Evolutionary conservation across 1,140 invertebrate species (phyloP).

Genomic region (Zaprionus nigranus): DNA sequence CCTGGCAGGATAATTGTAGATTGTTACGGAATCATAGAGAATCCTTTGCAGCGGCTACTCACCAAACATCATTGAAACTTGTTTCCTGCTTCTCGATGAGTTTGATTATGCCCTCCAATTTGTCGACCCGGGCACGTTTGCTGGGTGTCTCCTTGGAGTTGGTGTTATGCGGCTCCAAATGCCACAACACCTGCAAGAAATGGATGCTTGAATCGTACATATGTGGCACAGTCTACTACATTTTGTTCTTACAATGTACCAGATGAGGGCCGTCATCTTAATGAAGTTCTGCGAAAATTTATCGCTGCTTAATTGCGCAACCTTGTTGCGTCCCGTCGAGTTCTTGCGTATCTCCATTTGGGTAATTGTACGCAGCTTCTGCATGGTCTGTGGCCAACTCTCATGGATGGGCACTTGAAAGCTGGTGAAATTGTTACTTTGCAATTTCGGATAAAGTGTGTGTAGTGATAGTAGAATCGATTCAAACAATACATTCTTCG

Average conservation of each 20-base stretch:
- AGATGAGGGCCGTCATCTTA: slow-evolving; percentile 63
- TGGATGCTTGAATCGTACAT: neutral
- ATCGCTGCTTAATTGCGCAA: slow-evolving; percentile 34
- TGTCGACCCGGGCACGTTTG: slow-evolving; percentile 55
- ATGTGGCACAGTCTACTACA: neutral
- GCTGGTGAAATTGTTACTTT: slow-evolving; percentile 49
- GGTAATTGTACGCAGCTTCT: slow-evolving; percentile 60
- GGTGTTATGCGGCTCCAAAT: slow-evolving; percentile 26
- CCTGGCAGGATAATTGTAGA: slow-evolving; percentile 22
- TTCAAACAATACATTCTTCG: slow-evolving; percentile 62
- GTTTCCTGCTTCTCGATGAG: slow-evolving; percentile 55
- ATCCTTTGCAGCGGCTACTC: neutral
- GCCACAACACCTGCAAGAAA: slow-evolving; percentile 50
- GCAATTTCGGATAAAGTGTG: slow-evolving; percentile 61
- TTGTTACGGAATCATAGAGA: neutral
- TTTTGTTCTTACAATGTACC: slow-evolving; percentile 63
- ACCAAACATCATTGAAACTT: slow-evolving; percentile 69
- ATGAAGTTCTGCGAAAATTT: slow-evolving; percentile 60
- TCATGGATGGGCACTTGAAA: slow-evolving; percentile 54
- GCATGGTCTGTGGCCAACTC: slow-evolving; percentile 62
- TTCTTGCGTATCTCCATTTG: slow-evolving; percentile 64
- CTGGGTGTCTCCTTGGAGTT: slow-evolving; percentile 27
- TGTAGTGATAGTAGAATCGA: slow-evolving; percentile 53
- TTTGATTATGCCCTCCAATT: slow-evolving; percentile 54
- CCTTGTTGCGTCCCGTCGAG: slow-evolving; percentile 37